Evolutionary conservation across 2,888 invertebrate genomes (phyloP), one percentile per base, ranked within the genome.

Genomic region (Chorisops tibialis): DNA sequence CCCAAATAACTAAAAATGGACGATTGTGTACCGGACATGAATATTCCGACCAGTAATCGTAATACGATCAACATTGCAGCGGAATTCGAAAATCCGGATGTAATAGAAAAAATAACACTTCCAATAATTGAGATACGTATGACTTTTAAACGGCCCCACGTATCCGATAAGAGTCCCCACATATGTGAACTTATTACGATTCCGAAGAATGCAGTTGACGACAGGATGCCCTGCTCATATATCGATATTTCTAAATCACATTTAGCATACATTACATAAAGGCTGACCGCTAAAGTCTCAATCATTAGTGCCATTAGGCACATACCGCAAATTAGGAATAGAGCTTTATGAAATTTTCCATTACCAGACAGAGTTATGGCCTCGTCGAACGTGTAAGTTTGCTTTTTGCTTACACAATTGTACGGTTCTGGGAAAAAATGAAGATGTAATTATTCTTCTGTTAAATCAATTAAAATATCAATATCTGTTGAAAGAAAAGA

Each of bases 121-220:
- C 82, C 65, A 1, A 79, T 68, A 70, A 85, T 78, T 0, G 83
- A 79, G 45, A 78, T 73, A 63, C 84, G 77, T 70, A 84, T 75
- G 1, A 85, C 81, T 9, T 81, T 82, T 16, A 85, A 81, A 2
- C 93, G 81, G 0, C 93, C 93, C 63, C 83, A 50, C 0, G 85
- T 85, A 75, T 93, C 93, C 0, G 91, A 89, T 65, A 91, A 74
- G 66, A 87, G 83, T 43, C 93, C 92, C 90, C 92, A 90, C 59
- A 90, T 76, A 76, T 88, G 87, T 0, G 90, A 87, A 56, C 91
- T 91, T 21, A 87, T 69, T 24, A 87, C 85, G 37, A 88, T 85
- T 67, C 88, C 87, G 62, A 86, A 73, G 69, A 87, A 87, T 1
- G 85, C 85, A 52, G 85, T 82, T 3, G 87, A 85, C 9, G 84